phyloP scores from a whole-genome alignment of 2,113 vertebrate genomes.

The Mastomys natalensis region DNA sequence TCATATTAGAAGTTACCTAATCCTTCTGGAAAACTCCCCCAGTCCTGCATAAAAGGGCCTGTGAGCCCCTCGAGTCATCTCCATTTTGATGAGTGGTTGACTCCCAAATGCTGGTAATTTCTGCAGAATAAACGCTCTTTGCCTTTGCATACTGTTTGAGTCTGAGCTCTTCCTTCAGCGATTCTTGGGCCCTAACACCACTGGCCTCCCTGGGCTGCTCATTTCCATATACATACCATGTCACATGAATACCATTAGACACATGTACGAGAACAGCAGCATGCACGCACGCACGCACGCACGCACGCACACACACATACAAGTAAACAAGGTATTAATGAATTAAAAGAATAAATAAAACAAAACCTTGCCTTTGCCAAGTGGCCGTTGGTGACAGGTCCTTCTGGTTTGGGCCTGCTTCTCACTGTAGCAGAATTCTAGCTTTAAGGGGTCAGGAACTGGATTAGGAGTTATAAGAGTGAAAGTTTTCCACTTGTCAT shows the following conservation, averaged over 20 bases:
- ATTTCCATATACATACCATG: not conserved
- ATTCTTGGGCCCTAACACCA: too few species aligned
- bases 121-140: too few species aligned
- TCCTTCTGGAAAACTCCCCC: too few species aligned
- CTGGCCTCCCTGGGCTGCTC: not conserved
- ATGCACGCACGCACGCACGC: too few species aligned
- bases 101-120: too few species aligned
- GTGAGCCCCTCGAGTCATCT: too few species aligned
- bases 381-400: not conserved
- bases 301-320: not conserved
- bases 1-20: too few species aligned
- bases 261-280: too few species aligned
- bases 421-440: not conserved
- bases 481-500: not conserved
- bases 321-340: not conserved
- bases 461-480: not conserved
- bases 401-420: not conserved
- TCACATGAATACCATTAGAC: not conserved
- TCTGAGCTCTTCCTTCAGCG: too few species aligned
- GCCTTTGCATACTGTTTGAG: too few species aligned
- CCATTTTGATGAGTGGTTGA: too few species aligned
- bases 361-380: not conserved
- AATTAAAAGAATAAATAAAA: not conserved
- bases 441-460: not conserved
- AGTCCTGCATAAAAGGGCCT: too few species aligned